phyloP scores from a whole-genome alignment of 1,140 invertebrate species.

The Hermetia illucens region DNA sequence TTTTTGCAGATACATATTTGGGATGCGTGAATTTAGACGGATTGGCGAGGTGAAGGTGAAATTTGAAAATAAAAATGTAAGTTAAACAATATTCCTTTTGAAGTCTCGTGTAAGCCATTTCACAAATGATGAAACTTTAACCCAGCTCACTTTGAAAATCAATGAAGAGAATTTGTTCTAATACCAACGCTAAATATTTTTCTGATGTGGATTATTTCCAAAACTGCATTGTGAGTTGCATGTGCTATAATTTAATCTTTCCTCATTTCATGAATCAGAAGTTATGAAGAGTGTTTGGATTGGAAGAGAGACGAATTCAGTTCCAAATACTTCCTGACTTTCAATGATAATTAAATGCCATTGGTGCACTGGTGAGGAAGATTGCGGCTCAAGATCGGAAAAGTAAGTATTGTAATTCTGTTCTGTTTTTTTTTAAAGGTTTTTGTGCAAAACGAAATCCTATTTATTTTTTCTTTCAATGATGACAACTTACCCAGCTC shows the following conservation, averaged over 20 bases:
- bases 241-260: conserved; percentile 14
- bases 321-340: neutral
- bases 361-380: too few relatives aligned
- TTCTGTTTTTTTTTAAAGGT: conserved; percentile 6
- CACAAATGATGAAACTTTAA: too few relatives aligned
- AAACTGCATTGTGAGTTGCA: neutral
- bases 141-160: too few relatives aligned
- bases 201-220: neutral
- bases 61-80: too few relatives aligned
- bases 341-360: neutral
- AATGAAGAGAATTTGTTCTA: too few relatives aligned
- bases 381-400: too few relatives aligned
- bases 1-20: too few relatives aligned
- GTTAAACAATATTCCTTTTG: too few relatives aligned
- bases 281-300: conserved; percentile 3
- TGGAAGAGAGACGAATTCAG: neutral
- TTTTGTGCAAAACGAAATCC: conserved; percentile 3
- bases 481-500: conserved; percentile 23
- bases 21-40: too few relatives aligned
- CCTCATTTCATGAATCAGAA: conserved; percentile 7
- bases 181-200: neutral
- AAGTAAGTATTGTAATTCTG: conserved; percentile 3
- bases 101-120: too few relatives aligned
- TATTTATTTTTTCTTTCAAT: conserved; percentile 4
- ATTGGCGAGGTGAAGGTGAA: too few relatives aligned